These are phyloP conservation scores for Folsomia manolachei DNA, from an alignment of 2,888 invertebrate species.

Conservation along the genomic window DNA sequence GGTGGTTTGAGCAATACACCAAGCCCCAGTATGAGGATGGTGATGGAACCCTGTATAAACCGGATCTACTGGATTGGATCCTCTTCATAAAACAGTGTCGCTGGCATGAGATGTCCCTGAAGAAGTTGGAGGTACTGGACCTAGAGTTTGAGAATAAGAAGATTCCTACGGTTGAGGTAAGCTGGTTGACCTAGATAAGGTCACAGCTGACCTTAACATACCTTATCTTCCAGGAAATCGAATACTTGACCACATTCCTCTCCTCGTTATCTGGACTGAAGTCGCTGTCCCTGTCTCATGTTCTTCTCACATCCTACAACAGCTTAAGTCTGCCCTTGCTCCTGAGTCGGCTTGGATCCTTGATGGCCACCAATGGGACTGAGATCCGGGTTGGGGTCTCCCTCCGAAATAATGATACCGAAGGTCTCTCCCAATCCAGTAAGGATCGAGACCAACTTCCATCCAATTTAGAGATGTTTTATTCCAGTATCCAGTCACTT, in stretches of 20 bases:
- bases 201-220: not conserved
- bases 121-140: not conserved
- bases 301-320: constrained; percentile 13
- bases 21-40: constrained; percentile 10
- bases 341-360: not conserved
- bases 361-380: not conserved
- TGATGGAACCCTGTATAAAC: constrained; percentile 13
- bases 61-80: constrained; percentile 18
- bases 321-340: not conserved
- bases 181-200: not conserved
- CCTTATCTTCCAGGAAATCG: not conserved
- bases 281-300: constrained; percentile 3
- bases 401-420: not conserved
- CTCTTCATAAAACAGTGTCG: constrained; percentile 8
- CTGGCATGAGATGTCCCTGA: not conserved
- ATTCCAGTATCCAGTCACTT: not conserved
- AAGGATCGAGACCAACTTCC: constrained; percentile 5
- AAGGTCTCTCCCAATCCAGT: not conserved
- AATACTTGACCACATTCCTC: not conserved
- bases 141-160: constrained; percentile 14
- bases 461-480: not conserved
- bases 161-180: constrained; percentile 9
- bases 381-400: constrained; percentile 4
- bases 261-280: not conserved
- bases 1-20: constrained; percentile 17